Base-by-base conservation (phyloP, 1,140 invertebrate species). In the Ephestia elutella region DNA sequence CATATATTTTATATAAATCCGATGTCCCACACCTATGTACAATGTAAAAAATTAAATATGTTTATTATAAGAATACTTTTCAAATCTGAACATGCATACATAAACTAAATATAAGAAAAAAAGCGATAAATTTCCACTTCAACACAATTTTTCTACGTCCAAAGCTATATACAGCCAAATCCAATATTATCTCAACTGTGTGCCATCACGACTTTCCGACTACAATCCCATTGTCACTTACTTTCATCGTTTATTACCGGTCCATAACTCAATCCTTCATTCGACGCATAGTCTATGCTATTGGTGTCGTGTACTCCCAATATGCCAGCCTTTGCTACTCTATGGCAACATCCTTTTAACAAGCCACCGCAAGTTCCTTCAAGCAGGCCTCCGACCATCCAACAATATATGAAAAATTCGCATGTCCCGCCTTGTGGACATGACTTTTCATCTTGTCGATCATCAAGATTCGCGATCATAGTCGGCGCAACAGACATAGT, bases 371-470 rank as follows among this genome's bases (percentile, higher is more conserved):
- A 97, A 71, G 94, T 92, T 71, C 94, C 95, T 75, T 96, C 95
- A 73, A 97, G 91, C 62, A 96, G 91, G 61, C 96, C 96, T 63
- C 95, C 95, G 49, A 94, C 92, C 91, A 97, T 92, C 96, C 96
- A 97, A 89, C 96, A 97, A 79, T 94, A 93, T 68, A 97, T 90
- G 90, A 97, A 97, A 90, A 97, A 97, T 89, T 97, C 95, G 86
- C 96, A 98, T 66, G 92, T 94, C 49, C 95, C 94, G 68, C 94
- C 94, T 72, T 94, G 92, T 19, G 90, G 80, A 65, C 91, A 91
- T 25, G 81, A 87, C 62, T 90, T 86, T 58, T 89, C 82, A 56
- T 90, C 89, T 57, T 89, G 81, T 73, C 85, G 86, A 62, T 86
- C 63, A 20, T 63, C 76, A 15, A 44, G 38, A 60, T 63, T 69